Base-by-base conservation (phyloP, 2,888 invertebrate genomes). In the Caenorhabditis sp. region DNA sequence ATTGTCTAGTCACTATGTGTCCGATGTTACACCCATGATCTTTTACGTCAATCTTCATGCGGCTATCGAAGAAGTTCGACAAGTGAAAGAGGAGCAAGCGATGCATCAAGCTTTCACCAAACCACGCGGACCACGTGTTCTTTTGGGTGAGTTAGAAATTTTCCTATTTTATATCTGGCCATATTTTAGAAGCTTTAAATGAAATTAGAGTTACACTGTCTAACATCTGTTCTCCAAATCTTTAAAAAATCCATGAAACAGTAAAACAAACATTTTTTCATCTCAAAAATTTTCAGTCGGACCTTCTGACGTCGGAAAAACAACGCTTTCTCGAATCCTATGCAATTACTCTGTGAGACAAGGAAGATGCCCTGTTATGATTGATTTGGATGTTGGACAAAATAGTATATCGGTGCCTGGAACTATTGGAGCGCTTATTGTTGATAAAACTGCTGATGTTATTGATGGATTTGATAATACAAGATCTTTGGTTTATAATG, bases 281-380 rank as follows among this genome's bases (percentile, higher is more conserved):
- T n/a, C n/a, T n/a, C n/a, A n/a, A n/a, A n/a, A n/a, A n/a, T 3
- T 36, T 71, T 52, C 69, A 78, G 80, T 80, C 20, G 87, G 99
- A 0, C 97, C 97, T 0, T 92, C 92, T 50, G 97, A 97, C 89
- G 97, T 97, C 1, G 99, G 99, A 21, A 99, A 99, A 89, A 94
- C 94, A 0, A 97, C 97, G 0, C 89, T 99, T 1, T 93, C 93
- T 66, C 91, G 93, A 74, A 91, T 99, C 77, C 90, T 99, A 7
- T 90, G 97, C 0, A 99, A 99, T 89, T 99, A 97, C 89, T 96
- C 95, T 0, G 96, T 96, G 0, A 90, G 97, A 75, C 92, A 94
- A 90, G 90, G 90, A 1, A 81, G 90, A 50, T 88, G 89, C 25
- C 97, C 97, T 0, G 92, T 97, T 67, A 94, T 92, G 89, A 95